phyloP scores from a whole-genome alignment of 1,140 invertebrate genomes.

The Hylaeus anthracinus region DNA sequence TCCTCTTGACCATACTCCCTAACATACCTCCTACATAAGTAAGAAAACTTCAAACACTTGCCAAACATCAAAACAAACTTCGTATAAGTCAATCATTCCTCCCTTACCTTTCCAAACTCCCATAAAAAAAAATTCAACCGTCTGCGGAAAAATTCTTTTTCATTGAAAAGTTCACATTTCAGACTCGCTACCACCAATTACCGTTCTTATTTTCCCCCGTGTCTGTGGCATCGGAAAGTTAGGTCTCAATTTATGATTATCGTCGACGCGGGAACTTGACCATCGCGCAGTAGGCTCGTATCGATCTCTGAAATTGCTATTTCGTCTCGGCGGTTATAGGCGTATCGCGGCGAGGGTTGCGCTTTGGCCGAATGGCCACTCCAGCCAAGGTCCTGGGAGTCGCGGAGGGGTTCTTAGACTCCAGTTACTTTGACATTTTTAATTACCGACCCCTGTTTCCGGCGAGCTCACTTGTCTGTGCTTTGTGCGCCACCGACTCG shows the following conservation, averaged over 20 bases:
- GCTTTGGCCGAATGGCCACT: slow-evolving; percentile 48
- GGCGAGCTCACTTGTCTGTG: slow-evolving; percentile 54
- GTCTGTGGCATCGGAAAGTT: slow-evolving; percentile 9
- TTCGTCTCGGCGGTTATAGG: neutral
- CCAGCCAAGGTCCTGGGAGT: slow-evolving; percentile 7
- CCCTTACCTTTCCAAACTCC: too few relatives aligned
- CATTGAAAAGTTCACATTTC: too few relatives aligned
- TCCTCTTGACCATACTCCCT: too few relatives aligned
- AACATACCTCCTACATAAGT: too few relatives aligned
- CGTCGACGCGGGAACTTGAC: slow-evolving; percentile 21
- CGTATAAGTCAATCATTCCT: too few relatives aligned
- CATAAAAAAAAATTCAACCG: too few relatives aligned
- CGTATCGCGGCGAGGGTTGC: slow-evolving; percentile 1
- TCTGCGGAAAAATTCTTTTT: neutral
- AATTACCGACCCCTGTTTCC: slow-evolving; percentile 64
- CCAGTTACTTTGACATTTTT: slow-evolving; percentile 65
- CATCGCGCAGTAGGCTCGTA: slow-evolving; percentile 24
- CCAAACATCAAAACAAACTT: too few relatives aligned
- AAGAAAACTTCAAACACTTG: too few relatives aligned
- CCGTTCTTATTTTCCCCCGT: neutral
- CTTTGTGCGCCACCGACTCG: slow-evolving; percentile 57
- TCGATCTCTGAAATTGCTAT: slow-evolving; percentile 37
- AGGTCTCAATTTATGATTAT: slow-evolving; percentile 22
- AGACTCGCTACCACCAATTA: neutral
- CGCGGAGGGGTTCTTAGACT: slow-evolving; percentile 48